Evolutionary conservation across 2,888 invertebrate species (phyloP).

Genomic region (Phoenoteleia sp.): DNA sequence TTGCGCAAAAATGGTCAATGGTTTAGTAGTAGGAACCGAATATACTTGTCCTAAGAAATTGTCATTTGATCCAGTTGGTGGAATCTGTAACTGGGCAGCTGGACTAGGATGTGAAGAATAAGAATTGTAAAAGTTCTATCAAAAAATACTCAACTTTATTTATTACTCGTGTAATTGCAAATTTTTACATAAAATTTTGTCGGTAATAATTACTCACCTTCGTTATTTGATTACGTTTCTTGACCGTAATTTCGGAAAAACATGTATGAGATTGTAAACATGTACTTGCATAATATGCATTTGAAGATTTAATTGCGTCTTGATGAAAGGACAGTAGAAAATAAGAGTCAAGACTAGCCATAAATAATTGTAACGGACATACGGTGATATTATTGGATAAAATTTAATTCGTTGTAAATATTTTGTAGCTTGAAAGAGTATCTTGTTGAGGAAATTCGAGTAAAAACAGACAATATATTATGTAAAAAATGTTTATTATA

Average conservation of each 20-base stretch:
- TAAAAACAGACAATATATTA: slow-evolving; percentile 49
- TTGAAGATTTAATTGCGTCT: slow-evolving; percentile 61
- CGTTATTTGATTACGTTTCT: too few species aligned
- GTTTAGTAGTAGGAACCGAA: slow-evolving; percentile 94
- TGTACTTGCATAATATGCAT: background rate
- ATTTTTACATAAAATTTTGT: too few species aligned
- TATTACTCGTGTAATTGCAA: background rate
- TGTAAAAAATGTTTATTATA: background rate
- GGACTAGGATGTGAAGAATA: slow-evolving; percentile 92
- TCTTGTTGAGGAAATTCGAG: slow-evolving; percentile 35
- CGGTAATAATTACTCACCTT: too few species aligned
- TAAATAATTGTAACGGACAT: slow-evolving; percentile 72
- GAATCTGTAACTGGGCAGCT: slow-evolving; percentile 96
- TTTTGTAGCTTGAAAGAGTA: slow-evolving; percentile 53
- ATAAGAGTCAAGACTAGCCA: slow-evolving; percentile 73
- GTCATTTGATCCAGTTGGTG: slow-evolving; percentile 96
- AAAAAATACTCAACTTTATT: background rate
- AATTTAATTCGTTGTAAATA: slow-evolving; percentile 68
- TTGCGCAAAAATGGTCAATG: slow-evolving; percentile 94
- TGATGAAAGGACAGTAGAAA: slow-evolving; percentile 67
- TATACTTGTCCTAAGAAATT: slow-evolving; percentile 95
- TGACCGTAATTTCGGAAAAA: slow-evolving; percentile 38
- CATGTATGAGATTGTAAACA: background rate
- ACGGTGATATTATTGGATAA: slow-evolving; percentile 73
- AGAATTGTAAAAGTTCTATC: background rate